Percentiles rank a stretch among this genome's conserved stretches.
Evolutionary conservation across 2,797 vertebrate species (phyloP).

Genomic region (Danio kyathit): DNA sequence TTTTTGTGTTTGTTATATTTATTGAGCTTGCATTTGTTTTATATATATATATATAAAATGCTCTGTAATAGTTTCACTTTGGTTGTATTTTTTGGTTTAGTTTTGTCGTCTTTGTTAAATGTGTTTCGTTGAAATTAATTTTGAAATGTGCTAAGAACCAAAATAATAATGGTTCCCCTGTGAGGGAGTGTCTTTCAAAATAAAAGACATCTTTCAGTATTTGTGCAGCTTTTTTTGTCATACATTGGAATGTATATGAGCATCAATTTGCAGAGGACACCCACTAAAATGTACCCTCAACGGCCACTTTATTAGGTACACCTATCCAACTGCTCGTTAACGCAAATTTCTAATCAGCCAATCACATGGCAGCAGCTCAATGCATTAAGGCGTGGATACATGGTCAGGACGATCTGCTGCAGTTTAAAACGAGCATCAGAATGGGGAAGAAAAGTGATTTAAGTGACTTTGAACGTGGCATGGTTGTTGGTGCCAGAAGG

Average conservation of each 20-base stretch:
- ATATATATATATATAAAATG: conserved; percentile 71
- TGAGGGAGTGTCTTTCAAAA: conserved; percentile 77
- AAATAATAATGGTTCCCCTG: conserved; percentile 74
- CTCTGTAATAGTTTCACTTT: conserved; percentile 76
- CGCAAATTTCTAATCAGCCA: no score
- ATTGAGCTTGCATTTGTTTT: conserved; percentile 82
- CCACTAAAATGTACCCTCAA: no score
- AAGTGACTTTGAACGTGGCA: no score
- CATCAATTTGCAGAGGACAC: no score
- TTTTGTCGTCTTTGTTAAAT: conserved; percentile 69
- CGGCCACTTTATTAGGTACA: no score
- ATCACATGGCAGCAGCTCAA: no score
- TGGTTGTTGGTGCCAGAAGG: no score
- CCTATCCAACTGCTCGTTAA: no score
- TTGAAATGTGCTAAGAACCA: conserved; percentile 78
- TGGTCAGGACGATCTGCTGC: no score
- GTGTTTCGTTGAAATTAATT: conserved; percentile 66
- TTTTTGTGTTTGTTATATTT: conserved; percentile 82
- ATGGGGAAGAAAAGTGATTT: no score
- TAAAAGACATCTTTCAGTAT: conserved; percentile 64
- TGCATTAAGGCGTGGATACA: no score
- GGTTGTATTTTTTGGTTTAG: conserved; percentile 70
- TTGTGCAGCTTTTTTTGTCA: neutral
- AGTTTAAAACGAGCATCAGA: no score
- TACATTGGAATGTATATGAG: neutral